Base-by-base conservation (phyloP, 2,888 invertebrate genomes). In the Ichneumon xanthorius region DNA sequence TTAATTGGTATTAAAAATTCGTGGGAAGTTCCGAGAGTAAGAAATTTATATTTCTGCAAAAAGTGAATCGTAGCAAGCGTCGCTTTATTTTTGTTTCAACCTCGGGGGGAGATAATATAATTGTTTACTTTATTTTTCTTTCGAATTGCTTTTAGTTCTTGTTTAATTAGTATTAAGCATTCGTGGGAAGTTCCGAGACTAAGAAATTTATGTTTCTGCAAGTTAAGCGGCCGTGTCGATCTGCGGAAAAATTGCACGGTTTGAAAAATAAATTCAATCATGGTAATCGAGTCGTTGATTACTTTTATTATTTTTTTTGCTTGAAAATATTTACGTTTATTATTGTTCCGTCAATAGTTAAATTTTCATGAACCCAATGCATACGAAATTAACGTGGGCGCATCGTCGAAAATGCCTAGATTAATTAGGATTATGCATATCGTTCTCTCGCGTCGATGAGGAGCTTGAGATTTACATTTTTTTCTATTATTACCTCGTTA, bases 331-430 rank as follows among this genome's bases (percentile, higher is more conserved):
- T 33, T 11, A 2, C 6, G 22, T 55, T 7, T 55, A 22, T 55
- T 33, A 16, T 26, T 63, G 16, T 33, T 37, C 2, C 11, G 0
- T 14, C 4, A 22, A 22, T 22, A 2, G 16, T 68, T 22, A 22
- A 16, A 72, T 55, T 33, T n/a, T 33, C 33, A n/a, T 63, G 33
- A 75, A 63, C 63, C 33, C 37, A 79, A 72, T 72, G 72, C 72
- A 55, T 82, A 53, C 16, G 45, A 55, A 82, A 77, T 77, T 55
- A 1, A 22, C 77, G 77, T 78, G 53, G 82, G 82, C 48, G 72
- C 37, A 33, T 50, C 14, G 48, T 19, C 19, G 70, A 48, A 14
- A 14, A 14, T 45, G 4, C 6, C 22, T 37, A 22, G 55, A 58
- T 45, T 22, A 5, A 48, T n/a, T 26, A 30, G 48, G 53, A 58